Base-by-base conservation (phyloP, 2,113 vertebrate genomes). In the Sorex araneus region DNA sequence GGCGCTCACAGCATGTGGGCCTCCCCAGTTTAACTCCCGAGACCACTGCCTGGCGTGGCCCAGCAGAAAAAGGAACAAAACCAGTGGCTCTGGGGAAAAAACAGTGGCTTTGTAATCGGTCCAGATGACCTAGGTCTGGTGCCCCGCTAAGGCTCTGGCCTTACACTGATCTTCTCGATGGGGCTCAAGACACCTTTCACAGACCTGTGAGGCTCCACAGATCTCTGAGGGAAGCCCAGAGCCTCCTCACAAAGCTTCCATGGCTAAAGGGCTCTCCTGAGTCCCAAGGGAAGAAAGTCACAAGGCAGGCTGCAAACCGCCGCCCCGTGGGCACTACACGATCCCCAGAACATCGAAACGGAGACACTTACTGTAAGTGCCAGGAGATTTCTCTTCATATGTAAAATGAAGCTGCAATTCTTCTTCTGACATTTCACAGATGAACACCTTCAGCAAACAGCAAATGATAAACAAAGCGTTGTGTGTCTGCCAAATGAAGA, bases 401-500 rank as follows among this genome's bases (percentile, higher is more conserved):
- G 97, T 98, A 92, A 99, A 99, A 96, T 99, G 99, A 95, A 98
- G 97, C 7, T 98, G 98, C 95, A 99, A 97, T 92, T 99, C 99
- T 47, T 99, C 99, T 73, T 99, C 99, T 4, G 98, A 98, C 98
- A 99, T 98, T 89, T 97, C 98, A 95, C 98, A 98, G 97, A 99
- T 98, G 97, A 99, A 99, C 13, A 99, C 99, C 97, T 99, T 99
- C 94, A 99, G 98, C 95, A 99, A 97, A 96, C 99, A 99, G 97
- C 99, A 99, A 95, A 99, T 99, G 96, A 99, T 99, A 93, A 99
- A 99, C 84, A 99, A 96, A 12, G 99, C 99, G 28, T 99, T 99
- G 98, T 99, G 99, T 89, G 99, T 99, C 96, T 99, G 99, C 99
- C 99, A 99, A 95, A 99, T 99, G 90, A 99, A 99, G 96, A 99